Conservation (phyloP, 1,140 invertebrate genomes). For the Hyles vespertilio region DNA sequence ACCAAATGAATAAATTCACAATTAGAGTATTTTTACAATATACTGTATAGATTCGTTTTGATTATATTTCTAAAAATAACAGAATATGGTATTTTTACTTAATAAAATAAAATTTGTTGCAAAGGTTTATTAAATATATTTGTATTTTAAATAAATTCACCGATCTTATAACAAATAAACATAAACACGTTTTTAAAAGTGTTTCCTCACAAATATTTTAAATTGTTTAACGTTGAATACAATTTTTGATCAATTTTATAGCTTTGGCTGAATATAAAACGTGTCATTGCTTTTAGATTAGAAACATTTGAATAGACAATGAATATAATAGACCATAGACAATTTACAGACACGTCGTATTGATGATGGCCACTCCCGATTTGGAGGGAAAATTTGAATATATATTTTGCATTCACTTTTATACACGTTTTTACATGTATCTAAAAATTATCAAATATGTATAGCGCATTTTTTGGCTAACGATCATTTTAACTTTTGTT, state of each 20-base stretch:
- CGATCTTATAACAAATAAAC: not conserved
- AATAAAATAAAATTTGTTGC: too few relatives aligned
- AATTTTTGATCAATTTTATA: too few relatives aligned
- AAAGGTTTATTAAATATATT: too few relatives aligned
- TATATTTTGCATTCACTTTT: slow-evolving; percentile 2
- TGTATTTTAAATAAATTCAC: not conserved
- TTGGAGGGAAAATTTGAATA: slow-evolving; percentile 55
- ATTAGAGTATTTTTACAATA: too few relatives aligned
- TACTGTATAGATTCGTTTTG: too few relatives aligned
- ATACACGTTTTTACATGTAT: not conserved
- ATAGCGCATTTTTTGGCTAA: not conserved
- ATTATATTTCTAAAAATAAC: too few relatives aligned
- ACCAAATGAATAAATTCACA: too few relatives aligned
- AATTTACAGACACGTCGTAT: slow-evolving; percentile 61
- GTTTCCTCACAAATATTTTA: not conserved
- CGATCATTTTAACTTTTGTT: slow-evolving; percentile 10
- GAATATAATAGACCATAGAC: slow-evolving; percentile 39
- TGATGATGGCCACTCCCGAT: slow-evolving; percentile 66
- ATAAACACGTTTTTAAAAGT: not conserved
- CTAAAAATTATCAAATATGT: not conserved
- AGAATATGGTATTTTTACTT: too few relatives aligned
- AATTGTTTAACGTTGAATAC: too few relatives aligned
- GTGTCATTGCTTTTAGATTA: slow-evolving; percentile 13
- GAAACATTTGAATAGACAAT: slow-evolving; percentile 28
- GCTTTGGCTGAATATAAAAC: not conserved